Conservation (phyloP, 2,113 vertebrate species). For the Oncorhynchus nerka region DNA sequence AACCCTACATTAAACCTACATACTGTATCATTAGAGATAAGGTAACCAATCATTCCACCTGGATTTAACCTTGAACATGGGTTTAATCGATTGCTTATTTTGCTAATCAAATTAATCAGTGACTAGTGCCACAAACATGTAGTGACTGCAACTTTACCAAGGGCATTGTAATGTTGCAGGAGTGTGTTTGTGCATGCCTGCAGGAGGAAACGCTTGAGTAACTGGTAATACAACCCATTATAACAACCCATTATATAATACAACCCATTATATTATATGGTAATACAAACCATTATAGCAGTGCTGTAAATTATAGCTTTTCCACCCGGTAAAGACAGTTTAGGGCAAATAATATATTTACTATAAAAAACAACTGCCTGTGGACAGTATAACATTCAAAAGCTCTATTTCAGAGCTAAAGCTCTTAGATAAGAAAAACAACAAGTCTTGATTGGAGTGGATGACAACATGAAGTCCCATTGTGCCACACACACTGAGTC, state of each 20-base stretch:
- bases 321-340: no score
- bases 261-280: no score
- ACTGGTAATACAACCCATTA: no score
- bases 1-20: background rate
- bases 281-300: no score
- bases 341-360: no score
- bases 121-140: background rate
- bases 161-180: background rate
- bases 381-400: background rate
- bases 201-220: no score
- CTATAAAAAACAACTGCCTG: background rate
- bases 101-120: background rate
- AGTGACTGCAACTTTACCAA: background rate
- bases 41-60: background rate
- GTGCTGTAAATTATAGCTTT: no score
- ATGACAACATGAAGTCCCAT: constrained; percentile 39
- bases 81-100: background rate
- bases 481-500: constrained; percentile 52
- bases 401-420: constrained; percentile 5
- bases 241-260: no score
- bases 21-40: background rate
- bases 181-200: background rate
- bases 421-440: constrained; percentile 48
- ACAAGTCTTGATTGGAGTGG: constrained; percentile 40
- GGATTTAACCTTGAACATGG: background rate